phyloP scores from a whole-genome alignment of 2,113 vertebrate genomes.

The Naja naja region DNA sequence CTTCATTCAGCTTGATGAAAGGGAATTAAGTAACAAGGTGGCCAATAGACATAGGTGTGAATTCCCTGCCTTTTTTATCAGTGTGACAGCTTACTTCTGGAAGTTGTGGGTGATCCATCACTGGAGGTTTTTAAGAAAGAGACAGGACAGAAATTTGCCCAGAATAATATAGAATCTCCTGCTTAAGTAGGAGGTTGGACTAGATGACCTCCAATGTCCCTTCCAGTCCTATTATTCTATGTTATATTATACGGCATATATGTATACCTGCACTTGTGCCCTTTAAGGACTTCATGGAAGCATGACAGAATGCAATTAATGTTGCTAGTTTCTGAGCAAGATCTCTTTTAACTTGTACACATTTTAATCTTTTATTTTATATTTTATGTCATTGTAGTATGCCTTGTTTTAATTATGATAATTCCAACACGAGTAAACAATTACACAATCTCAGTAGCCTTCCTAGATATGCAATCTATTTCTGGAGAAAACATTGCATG shows the following conservation, averaged over 20 bases:
- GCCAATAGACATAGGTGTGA: not conserved
- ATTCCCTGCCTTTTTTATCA: not conserved
- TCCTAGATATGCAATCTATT: not conserved
- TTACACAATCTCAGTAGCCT: not conserved
- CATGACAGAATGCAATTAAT: not conserved
- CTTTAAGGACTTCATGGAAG: not conserved
- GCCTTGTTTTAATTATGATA: not conserved
- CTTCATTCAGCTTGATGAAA: not conserved
- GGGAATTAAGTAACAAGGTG: not conserved
- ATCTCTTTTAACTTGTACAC: not conserved
- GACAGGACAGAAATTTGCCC: not conserved
- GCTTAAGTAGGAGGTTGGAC: not conserved
- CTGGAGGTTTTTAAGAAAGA: not conserved
- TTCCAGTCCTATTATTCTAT: not conserved
- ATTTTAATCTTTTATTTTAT: not conserved
- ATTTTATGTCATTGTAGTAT: not conserved
- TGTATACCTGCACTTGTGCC: not conserved
- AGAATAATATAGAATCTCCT: not conserved
- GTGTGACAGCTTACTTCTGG: not conserved
- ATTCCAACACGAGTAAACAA: not conserved
- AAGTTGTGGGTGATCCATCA: not conserved
- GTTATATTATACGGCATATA: not conserved
- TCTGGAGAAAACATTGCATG: not conserved
- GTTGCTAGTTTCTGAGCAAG: not conserved
- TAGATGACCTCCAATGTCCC: not conserved